These are phyloP conservation scores for Ariopsis seemanni DNA, from an alignment of 2,113 vertebrate genomes.

Conservation along the genomic window DNA sequence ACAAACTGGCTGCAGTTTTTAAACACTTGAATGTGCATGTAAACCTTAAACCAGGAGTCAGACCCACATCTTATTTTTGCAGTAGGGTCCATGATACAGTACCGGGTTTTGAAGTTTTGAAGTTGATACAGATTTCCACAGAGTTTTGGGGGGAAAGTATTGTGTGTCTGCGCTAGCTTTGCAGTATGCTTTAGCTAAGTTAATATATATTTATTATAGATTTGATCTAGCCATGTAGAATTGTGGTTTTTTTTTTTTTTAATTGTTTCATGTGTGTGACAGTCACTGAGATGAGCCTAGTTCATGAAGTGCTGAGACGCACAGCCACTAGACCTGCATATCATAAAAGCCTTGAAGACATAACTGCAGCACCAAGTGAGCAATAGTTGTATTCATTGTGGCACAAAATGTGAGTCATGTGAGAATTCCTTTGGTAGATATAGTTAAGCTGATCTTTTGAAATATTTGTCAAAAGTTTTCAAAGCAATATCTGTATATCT, in stretches of 20 bases:
- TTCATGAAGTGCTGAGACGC: constrained; percentile 83
- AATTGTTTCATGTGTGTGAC: constrained; percentile 66
- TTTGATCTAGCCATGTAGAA: not conserved
- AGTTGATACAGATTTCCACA: not conserved
- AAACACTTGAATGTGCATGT: not conserved
- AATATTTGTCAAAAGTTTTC: not conserved
- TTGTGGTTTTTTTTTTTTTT: constrained; percentile 54
- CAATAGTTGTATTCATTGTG: constrained; percentile 40
- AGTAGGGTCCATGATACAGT: not conserved
- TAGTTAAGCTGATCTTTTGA: not conserved
- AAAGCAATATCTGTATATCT: not conserved
- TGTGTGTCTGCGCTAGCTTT: not conserved
- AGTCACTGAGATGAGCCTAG: constrained; percentile 74
- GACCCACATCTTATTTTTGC: not conserved
- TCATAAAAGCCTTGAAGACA: constrained; percentile 91
- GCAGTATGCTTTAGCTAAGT: not conserved
- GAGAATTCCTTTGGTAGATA: not conserved
- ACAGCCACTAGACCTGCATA: constrained; percentile 79
- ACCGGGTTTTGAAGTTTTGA: not conserved
- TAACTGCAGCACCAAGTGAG: constrained; percentile 86
- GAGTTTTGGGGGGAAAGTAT: not conserved
- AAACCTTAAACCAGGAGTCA: not conserved
- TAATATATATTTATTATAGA: not conserved
- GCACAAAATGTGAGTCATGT: not conserved
- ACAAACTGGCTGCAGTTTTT: not conserved